A percentile compares a stretch with the other conserved stretches of the same genome.
These are phyloP conservation scores for Peromyscus attwateri DNA, from an alignment of 2,797 vertebrate species.

Conservation along the genomic window DNA sequence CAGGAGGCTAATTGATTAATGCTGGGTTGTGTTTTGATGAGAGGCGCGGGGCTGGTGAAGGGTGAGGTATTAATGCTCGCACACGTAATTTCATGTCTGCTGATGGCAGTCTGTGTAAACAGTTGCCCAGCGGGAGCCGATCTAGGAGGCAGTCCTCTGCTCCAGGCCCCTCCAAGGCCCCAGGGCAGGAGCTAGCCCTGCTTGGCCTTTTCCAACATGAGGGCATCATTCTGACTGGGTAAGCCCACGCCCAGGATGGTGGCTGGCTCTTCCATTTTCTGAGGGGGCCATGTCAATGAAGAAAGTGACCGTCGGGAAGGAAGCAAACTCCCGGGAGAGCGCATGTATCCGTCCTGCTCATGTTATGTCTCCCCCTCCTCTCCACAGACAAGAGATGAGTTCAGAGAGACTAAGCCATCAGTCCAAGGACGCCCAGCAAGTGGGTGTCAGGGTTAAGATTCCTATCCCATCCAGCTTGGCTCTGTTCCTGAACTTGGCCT, in stretches of 20 bases:
- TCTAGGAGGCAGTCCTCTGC: neutral
- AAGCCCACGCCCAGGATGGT: rapidly evolving
- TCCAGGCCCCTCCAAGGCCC: neutral
- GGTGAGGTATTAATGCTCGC: slow-evolving; percentile 74
- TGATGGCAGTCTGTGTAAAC: slow-evolving; percentile 67
- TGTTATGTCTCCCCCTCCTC: neutral
- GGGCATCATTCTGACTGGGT: neutral
- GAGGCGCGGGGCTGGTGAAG: slow-evolving; percentile 59
- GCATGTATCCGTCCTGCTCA: rapidly evolving
- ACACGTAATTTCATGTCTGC: slow-evolving; percentile 70
- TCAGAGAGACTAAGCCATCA: slow-evolving; percentile 36
- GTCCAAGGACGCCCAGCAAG: neutral
- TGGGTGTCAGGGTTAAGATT: neutral
- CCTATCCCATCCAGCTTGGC: neutral
- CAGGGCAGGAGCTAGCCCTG: neutral
- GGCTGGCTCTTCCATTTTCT: rapidly evolving
- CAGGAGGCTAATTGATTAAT: slow-evolving; percentile 78
- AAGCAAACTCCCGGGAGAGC: rapidly evolving
- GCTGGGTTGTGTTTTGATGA: slow-evolving; percentile 70
- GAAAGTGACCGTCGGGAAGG: neutral
- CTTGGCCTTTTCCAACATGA: neutral
- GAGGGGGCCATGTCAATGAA: neutral
- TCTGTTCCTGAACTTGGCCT: neutral
- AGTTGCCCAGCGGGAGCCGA: slow-evolving; percentile 69
- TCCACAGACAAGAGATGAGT: neutral